Percentiles rank a stretch among this genome's conserved stretches.
Evolutionary conservation across 2,113 vertebrate species (phyloP).

Genomic region (Halichoerus grypus): DNA sequence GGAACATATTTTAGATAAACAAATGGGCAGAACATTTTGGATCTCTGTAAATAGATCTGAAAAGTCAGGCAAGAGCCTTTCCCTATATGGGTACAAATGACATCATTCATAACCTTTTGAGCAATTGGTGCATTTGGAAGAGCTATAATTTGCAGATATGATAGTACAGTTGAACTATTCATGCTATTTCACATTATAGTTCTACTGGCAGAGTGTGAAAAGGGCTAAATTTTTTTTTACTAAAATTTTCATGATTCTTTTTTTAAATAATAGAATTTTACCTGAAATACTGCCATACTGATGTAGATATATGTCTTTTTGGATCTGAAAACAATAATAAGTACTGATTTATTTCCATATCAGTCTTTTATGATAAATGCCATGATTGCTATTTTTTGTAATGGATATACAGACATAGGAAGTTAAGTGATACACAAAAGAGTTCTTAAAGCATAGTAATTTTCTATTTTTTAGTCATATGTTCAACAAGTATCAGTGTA

Average conservation of each 20-base stretch:
- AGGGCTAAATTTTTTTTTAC: neutral
- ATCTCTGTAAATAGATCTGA: constrained; percentile 80
- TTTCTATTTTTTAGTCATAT: neutral
- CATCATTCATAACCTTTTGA: constrained; percentile 82
- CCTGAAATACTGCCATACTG: constrained; percentile 36
- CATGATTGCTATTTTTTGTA: neutral
- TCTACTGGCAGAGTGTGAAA: constrained; percentile 41
- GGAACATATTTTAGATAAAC: constrained; percentile 78
- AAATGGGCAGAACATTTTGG: constrained; percentile 78
- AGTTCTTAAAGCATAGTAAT: neutral
- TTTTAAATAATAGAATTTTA: constrained; percentile 66
- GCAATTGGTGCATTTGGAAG: constrained; percentile 73
- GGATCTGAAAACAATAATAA: constrained; percentile 48
- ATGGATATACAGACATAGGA: neutral
- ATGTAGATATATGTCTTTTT: neutral
- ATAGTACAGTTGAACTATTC: constrained; percentile 75
- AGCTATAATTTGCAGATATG: constrained; percentile 74
- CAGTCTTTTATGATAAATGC: constrained; percentile 20
- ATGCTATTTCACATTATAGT: constrained; percentile 71
- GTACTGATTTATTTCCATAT: constrained; percentile 32
- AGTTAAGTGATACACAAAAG: constrained; percentile 45
- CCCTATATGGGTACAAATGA: constrained; percentile 73
- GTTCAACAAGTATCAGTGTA: constrained; percentile 30
- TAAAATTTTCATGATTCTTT: constrained; percentile 48
- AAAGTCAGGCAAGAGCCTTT: constrained; percentile 74